A percentile compares a stretch with the other conserved stretches of the same genome.
These are phyloP conservation scores for Aphodius granarius DNA, from an alignment of 2,888 invertebrate genomes.

Conservation along the genomic window DNA sequence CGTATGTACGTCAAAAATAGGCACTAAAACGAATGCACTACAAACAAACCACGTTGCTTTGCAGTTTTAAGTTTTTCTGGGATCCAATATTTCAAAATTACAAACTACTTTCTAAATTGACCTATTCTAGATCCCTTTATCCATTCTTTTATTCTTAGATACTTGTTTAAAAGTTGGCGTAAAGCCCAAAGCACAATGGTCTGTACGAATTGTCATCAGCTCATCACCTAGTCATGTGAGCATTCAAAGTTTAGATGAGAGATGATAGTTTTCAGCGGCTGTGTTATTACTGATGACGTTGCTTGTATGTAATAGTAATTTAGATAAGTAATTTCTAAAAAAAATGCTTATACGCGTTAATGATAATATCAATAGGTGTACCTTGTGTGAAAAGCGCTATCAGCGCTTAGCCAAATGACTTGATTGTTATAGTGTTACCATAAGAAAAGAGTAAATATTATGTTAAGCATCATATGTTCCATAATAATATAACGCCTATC, in stretches of 20 bases:
- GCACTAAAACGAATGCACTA: too few species aligned
- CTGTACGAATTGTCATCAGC: too few species aligned
- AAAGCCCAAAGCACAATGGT: neutral
- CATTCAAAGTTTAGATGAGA: neutral
- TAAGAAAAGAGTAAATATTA: conserved; percentile 18
- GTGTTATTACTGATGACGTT: neutral
- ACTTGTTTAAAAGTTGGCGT: neutral
- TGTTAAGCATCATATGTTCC: conserved; percentile 18
- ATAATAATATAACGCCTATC: conserved; percentile 13
- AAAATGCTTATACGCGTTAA: neutral
- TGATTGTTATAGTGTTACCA: conserved; percentile 18
- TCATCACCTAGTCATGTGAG: neutral
- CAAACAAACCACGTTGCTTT: too few species aligned
- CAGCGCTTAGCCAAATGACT: conserved; percentile 6
- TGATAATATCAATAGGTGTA: neutral
- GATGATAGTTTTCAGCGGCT: neutral
- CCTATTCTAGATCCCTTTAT: too few species aligned
- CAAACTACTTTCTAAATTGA: too few species aligned
- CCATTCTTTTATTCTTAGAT: neutral
- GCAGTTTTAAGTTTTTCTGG: too few species aligned
- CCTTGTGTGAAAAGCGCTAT: neutral
- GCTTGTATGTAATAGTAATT: neutral
- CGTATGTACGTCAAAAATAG: too few species aligned
- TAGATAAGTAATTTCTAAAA: neutral
- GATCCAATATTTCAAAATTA: too few species aligned